Base-by-base conservation (phyloP, 2,797 vertebrate genomes). In the Adrianichthys oophorus region DNA sequence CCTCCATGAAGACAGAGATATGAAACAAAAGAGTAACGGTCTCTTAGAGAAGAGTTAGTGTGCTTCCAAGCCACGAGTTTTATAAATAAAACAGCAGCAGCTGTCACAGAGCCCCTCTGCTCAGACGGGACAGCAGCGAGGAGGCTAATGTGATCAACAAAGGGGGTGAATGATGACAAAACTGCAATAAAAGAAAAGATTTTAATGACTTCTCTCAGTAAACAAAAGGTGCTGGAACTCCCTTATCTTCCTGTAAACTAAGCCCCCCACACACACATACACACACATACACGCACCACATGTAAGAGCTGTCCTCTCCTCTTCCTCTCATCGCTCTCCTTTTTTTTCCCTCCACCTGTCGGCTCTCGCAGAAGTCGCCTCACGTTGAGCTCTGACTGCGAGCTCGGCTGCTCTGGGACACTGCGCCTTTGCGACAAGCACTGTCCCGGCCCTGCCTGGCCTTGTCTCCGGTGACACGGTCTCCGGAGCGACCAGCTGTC, bases 31-130 rank as follows among this genome's bases (percentile, higher is more conserved):
- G 78, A 72, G 43, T 81, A 74, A 72, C 68, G 79, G 78, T 62
- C 72, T 68, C 67, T 66, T 47, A 49, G 29, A 60, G 51, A 67
- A 69, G 50, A 52, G 75, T 82, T 72, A 74, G 82, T 76, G 66
- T 70, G 65, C 76, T 78, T 83, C 82, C 76, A 78, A 82, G 74
- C 55, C 65, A 58, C 6, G 65, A 80, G 66, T 62, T 47, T 58
- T 53, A 85, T 87, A 65, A 88, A 87, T 88, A 88, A 88, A 87
- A 77, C 77, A 88, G 69, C 52, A 76, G 83, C 53, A 53, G 62
- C 67, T 84, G 85, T 85, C 83, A 68, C 21, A 1, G 24, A 0
- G 59, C n/a, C 56, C 17, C 19, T 69, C 51, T 4, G 46, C 19
- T 52, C 13, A 15, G 52, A 68, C 65, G 59, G 79, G 80, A 83